Evolutionary conservation across 2,888 invertebrate genomes (phyloP).

Genomic region (Phorcus lineatus): DNA sequence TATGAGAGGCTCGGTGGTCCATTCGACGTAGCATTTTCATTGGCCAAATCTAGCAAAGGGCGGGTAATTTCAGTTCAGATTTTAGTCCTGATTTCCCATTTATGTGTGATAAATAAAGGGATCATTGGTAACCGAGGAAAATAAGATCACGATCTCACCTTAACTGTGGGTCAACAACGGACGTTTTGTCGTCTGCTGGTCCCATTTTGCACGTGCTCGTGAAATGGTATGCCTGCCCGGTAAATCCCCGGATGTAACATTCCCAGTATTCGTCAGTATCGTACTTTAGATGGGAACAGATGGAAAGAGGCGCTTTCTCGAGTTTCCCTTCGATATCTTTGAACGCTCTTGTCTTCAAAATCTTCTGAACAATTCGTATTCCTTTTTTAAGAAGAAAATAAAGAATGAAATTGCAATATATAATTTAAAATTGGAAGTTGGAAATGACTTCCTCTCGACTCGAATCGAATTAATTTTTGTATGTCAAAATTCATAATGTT

Average conservation of each 20-base stretch:
- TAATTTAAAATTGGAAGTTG: too few species aligned
- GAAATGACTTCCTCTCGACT: too few species aligned
- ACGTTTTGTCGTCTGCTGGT: conserved; percentile 68
- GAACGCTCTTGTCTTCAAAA: conserved; percentile 49
- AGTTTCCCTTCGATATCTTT: conserved; percentile 39
- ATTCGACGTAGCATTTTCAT: too few species aligned
- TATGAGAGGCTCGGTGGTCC: too few species aligned
- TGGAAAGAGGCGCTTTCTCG: conserved; percentile 41
- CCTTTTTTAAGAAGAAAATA: neutral
- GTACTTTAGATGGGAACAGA: conserved; percentile 45
- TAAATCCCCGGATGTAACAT: conserved; percentile 48
- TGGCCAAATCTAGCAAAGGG: too few species aligned
- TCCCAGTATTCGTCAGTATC: conserved; percentile 55
- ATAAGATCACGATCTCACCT: conserved; percentile 42
- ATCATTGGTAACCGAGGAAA: neutral
- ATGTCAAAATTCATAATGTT: too few species aligned
- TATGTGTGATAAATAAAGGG: too few species aligned
- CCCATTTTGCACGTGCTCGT: conserved; percentile 87
- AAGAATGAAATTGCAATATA: too few species aligned
- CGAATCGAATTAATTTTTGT: too few species aligned
- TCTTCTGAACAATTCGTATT: conserved; percentile 39
- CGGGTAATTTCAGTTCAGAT: too few species aligned
- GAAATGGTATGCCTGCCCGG: conserved; percentile 78
- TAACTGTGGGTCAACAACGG: conserved; percentile 82
- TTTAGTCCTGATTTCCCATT: too few species aligned